Percentiles rank a stretch among this genome's conserved stretches.
These are phyloP conservation scores for Phrynocephalus vlangalii DNA, from an alignment of 2,797 vertebrate genomes.

Conservation along the genomic window DNA sequence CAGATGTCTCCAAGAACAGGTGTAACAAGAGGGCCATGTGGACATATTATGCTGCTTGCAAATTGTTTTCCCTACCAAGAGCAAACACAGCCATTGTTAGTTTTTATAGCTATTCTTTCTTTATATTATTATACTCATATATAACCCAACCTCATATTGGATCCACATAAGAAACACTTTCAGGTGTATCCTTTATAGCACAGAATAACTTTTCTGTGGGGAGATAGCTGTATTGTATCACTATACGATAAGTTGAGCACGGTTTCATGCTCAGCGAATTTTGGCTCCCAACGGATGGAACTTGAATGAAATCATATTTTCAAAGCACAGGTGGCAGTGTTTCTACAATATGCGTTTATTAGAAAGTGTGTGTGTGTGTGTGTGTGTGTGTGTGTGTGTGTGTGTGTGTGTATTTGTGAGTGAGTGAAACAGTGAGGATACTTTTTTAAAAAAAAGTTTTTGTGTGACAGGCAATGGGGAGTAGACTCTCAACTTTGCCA, in stretches of 20 bases:
- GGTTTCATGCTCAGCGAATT: conserved; percentile 15
- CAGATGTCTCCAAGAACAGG: too few relatives aligned
- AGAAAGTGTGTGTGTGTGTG: background rate
- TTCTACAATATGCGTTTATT: conserved; percentile 44
- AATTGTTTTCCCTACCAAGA: too few relatives aligned
- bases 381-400: background rate
- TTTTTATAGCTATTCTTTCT: background rate
- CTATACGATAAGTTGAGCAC: background rate
- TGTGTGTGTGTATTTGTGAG: background rate
- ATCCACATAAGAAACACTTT: background rate
- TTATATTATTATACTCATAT: background rate
- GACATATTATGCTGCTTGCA: too few relatives aligned
- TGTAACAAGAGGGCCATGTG: too few relatives aligned
- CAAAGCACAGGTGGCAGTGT: conserved; percentile 16
- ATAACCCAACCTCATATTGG: background rate
- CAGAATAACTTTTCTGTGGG: conserved; percentile 33
- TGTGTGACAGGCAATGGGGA: conserved; percentile 3
- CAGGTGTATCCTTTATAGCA: conserved; percentile 10
- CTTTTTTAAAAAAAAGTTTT: background rate
- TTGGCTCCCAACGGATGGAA: conserved; percentile 1
- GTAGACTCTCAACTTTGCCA: conserved; percentile 29
- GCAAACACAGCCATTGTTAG: too few relatives aligned
- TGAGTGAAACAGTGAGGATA: too few relatives aligned
- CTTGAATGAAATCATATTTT: conserved; percentile 53
- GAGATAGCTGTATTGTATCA: background rate